Evolutionary conservation across 1,140 invertebrate genomes (phyloP), one percentile per base, ranked within the genome.

Genomic region (Heliconius melpomene): DNA sequence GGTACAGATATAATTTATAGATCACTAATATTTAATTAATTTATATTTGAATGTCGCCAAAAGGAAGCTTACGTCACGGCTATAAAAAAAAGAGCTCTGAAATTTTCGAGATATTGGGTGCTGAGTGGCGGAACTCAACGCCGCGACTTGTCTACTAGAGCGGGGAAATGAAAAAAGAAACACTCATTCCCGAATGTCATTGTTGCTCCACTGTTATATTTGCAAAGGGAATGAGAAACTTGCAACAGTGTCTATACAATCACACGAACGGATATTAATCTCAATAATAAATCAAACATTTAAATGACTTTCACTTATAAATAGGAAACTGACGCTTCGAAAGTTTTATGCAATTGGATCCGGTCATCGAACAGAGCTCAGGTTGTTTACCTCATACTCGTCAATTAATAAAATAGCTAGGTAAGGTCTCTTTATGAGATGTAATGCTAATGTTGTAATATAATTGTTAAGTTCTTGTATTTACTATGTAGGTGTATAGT

Each of bases 331-430:
- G 57, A 60, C 60, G n/a, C 74, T 76, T 66, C 26, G 74, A 76
- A 76, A 76, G 74, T 76, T 76, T 76, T 76, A 66, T 60, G 74
- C 46, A 66, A 76, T 76, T 40, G 54, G 74, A 70, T 76, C 74
- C 57, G 74, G 74, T 70, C 74, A 66, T 40, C n/a, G 74, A 40
- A 38, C 74, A 20, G 32, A 36, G 9, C 18, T 60, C 36, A 66
- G 74, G 57, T 66, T 76, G 57, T 76, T 76, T 70, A 76, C 74
- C 74, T 76, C 74, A 40, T 76, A 29, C 74, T 76, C 18, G n/a
- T 16, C 23, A 13, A 66, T 66, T 66, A 20, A 20, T 52, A 2
- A 52, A 52, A 52, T 52, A 7, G 2, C 7, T 52, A 52, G 50
- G 18, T 52, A 52, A 52, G 50, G 18, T 52, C 18, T 52, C 50